Evolutionary conservation across 1,140 invertebrate genomes (phyloP), one percentile per base, ranked within the genome.

Genomic region (Drosophila lini): DNA sequence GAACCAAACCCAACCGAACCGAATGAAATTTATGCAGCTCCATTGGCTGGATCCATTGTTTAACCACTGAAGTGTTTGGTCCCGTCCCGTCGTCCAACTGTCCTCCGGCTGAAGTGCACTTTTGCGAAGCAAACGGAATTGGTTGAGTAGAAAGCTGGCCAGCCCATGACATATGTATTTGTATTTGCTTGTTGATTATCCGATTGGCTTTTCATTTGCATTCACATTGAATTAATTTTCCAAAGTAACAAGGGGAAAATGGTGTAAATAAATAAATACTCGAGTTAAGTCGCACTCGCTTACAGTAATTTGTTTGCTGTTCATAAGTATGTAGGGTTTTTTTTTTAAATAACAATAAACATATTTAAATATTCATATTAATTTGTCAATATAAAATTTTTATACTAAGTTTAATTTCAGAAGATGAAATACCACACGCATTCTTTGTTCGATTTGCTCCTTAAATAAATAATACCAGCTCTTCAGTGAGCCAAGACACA

Each of bases 1-100:
- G 7, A 45, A 47, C 31, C n/a, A 36, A 22, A 40, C 9, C 4
- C 57, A 45, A 44, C 38, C 34, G 32, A n/a, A 48, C 31, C 57
- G 56, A 45, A 42, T 59, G 57, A 88, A 88, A 86, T 86, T 88
- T 86, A 86, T 86, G 82, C 82, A 88, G 79, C 80, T 67, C 71
- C 83, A 76, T 75, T 82, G 52, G 67, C 70, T 70, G 60, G 64
- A 86, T 82, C 75, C 65, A 82, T 86, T 86, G 83, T 82, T 88
- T 82, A 73, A 55, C 74, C 74, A 76, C 63, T 42, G 47, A 68
- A 76, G 47, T 59, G 61, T 70, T 50, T 59, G 69, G 67, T 50
- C 48, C 78, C 75, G 70, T 82, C 62, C 48, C 50, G 36, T 42
- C 56, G 47, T 31, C 48, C 47, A 61, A 52, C 57, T 48, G 64